These are phyloP conservation scores for Parthenolecanium corni DNA, from an alignment of 2,888 invertebrate species.

Conservation along the genomic window DNA sequence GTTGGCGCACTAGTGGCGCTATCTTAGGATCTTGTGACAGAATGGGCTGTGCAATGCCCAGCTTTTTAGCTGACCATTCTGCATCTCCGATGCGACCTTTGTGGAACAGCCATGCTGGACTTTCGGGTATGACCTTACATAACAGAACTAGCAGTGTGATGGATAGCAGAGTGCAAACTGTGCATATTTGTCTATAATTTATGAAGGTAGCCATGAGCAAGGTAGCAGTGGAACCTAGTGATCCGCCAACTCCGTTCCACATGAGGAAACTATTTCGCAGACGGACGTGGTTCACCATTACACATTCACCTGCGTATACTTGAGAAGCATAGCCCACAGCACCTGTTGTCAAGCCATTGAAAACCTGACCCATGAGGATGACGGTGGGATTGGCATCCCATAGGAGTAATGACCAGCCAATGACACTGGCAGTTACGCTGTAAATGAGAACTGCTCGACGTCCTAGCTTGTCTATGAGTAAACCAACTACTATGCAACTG, in stretches of 20 bases:
- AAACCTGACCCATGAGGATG: slow-evolving; percentile 36
- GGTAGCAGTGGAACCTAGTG: slow-evolving; percentile 43
- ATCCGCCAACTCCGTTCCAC: slow-evolving; percentile 46
- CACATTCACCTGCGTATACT: slow-evolving; percentile 45
- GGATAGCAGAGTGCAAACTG: slow-evolving; percentile 38
- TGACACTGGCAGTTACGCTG: slow-evolving; percentile 42
- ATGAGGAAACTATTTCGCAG: slow-evolving; percentile 45
- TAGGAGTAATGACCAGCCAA: slow-evolving; percentile 44
- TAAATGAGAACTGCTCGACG: slow-evolving; percentile 42
- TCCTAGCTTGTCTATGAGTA: slow-evolving; percentile 44
- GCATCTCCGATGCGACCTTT: slow-evolving; percentile 43
- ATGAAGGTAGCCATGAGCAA: slow-evolving; percentile 44
- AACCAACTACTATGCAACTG: slow-evolving; percentile 36
- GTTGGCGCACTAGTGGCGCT: not conserved
- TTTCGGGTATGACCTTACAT: slow-evolving; percentile 43
- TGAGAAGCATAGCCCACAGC: slow-evolving; percentile 45
- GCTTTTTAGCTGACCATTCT: slow-evolving; percentile 34
- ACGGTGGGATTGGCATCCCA: not conserved
- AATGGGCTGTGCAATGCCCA: slow-evolving; percentile 31
- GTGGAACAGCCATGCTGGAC: slow-evolving; percentile 45
- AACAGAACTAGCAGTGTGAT: slow-evolving; percentile 39
- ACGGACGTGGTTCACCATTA: slow-evolving; percentile 32
- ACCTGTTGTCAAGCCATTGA: slow-evolving; percentile 40
- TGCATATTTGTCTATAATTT: slow-evolving; percentile 37
- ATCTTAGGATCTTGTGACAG: not conserved